phyloP scores from a whole-genome alignment of 2,797 vertebrate genomes.

The Salmo trutta region DNA sequence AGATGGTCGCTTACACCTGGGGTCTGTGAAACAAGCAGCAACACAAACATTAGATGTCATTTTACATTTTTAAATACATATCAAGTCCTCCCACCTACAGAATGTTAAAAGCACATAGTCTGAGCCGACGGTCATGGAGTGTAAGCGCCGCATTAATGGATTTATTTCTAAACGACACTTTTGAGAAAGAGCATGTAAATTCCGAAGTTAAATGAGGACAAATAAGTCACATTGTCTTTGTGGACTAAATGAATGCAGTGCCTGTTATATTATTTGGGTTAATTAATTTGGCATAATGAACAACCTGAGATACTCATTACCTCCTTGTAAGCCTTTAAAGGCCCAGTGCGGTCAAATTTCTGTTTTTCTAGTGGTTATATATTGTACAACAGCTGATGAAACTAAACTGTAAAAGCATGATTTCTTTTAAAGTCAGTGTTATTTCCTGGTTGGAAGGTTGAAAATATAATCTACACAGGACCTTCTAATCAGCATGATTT shows the following conservation, averaged over 20 bases:
- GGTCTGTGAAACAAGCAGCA: conserved; percentile 70
- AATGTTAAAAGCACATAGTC: conserved; percentile 63
- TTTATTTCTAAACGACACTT: conserved; percentile 56
- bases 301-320: conserved; percentile 2
- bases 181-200: conserved; percentile 44
- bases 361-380: no score
- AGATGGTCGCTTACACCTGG: conserved; percentile 76
- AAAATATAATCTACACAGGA: no score
- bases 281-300: conserved; percentile 8
- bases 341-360: no score
- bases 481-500: no score
- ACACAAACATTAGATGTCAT: conserved; percentile 78
- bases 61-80: conserved; percentile 78
- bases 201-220: conserved; percentile 51
- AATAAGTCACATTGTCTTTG: conserved; percentile 38
- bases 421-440: no score
- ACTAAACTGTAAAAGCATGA: no score
- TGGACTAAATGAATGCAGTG: not conserved
- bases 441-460: no score
- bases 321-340: not conserved
- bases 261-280: conserved; percentile 4
- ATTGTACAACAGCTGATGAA: no score
- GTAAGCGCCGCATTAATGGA: conserved; percentile 53
- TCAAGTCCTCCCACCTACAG: conserved; percentile 72
- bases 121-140: conserved; percentile 56